Evolutionary conservation across 1,140 invertebrate species (phyloP).

Genomic region (Sitobion miscanthi): DNA sequence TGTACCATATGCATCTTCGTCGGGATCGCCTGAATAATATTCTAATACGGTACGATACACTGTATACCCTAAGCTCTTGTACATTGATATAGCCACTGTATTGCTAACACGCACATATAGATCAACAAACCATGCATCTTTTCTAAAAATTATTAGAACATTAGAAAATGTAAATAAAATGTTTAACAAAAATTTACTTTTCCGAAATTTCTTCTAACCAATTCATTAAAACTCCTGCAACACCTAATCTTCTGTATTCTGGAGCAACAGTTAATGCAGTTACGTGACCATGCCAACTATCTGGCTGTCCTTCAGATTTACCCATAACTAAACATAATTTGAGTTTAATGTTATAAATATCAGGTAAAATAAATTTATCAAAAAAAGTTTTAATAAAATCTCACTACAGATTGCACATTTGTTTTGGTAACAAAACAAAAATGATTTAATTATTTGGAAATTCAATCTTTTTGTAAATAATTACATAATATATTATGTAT

Average conservation of each 20-base stretch:
- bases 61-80: slow-evolving; percentile 94
- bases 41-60: slow-evolving; percentile 95
- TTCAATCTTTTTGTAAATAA: too few species aligned
- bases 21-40: slow-evolving; percentile 96
- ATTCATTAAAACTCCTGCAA: slow-evolving; percentile 94
- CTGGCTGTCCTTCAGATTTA: slow-evolving; percentile 93
- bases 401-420: too few species aligned
- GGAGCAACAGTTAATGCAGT: slow-evolving; percentile 97
- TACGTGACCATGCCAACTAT: slow-evolving; percentile 99
- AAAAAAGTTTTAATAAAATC: too few species aligned
- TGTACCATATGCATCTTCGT: slow-evolving; percentile 97
- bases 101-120: slow-evolving; percentile 98
- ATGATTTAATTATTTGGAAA: too few species aligned
- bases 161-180: slow-evolving; percentile 25
- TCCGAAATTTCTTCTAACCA: slow-evolving; percentile 95
- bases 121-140: slow-evolving; percentile 97
- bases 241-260: slow-evolving; percentile 86
- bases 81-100: slow-evolving; percentile 97
- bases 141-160: slow-evolving; percentile 70
- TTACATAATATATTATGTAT: too few species aligned
- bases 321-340: slow-evolving; percentile 89
- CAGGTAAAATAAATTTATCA: background rate
- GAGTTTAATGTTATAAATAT: background rate
- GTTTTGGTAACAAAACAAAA: too few species aligned
- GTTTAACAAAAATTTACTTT: slow-evolving; percentile 70